phyloP scores from a whole-genome alignment of 2,797 vertebrate genomes.

The Phrynocephalus vlangalii region DNA sequence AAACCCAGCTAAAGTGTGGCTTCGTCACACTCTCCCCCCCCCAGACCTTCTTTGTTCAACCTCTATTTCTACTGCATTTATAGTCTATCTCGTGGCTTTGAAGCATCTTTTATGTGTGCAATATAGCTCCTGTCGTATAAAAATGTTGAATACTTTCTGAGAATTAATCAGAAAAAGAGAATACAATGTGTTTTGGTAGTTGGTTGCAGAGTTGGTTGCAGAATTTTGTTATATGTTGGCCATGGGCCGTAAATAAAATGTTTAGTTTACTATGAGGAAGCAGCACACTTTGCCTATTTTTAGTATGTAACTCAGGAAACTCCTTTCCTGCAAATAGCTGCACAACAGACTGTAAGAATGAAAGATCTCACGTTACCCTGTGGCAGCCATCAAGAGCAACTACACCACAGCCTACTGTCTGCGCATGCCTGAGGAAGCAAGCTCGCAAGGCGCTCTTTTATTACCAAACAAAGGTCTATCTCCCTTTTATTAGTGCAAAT shows the following conservation, averaged over 20 bases:
- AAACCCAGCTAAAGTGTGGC: background rate
- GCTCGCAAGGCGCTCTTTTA: conserved; percentile 60
- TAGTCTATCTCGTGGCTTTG: background rate
- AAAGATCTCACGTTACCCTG: conserved; percentile 66
- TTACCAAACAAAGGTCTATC: conserved; percentile 61
- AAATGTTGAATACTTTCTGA: background rate
- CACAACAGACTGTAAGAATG: conserved; percentile 68
- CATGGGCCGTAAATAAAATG: too few species aligned
- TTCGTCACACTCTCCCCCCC: background rate
- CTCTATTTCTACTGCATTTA: background rate
- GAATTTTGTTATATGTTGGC: too few species aligned
- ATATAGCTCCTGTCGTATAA: background rate
- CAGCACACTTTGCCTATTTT: too few species aligned
- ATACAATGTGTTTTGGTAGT: background rate
- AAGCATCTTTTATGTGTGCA: background rate
- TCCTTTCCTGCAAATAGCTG: background rate
- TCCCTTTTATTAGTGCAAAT: conserved; percentile 51
- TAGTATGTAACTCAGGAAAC: background rate
- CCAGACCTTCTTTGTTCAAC: background rate
- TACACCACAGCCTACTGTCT: conserved; percentile 64
- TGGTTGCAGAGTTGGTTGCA: too few species aligned
- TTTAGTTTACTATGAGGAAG: too few species aligned
- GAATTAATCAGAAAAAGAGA: background rate
- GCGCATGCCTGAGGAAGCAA: conserved; percentile 55
- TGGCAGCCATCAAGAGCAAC: background rate